Percentiles rank a stretch among this genome's conserved stretches.
Conservation (phyloP, 2,797 vertebrate species). For the Anomalospiza imberbis region DNA sequence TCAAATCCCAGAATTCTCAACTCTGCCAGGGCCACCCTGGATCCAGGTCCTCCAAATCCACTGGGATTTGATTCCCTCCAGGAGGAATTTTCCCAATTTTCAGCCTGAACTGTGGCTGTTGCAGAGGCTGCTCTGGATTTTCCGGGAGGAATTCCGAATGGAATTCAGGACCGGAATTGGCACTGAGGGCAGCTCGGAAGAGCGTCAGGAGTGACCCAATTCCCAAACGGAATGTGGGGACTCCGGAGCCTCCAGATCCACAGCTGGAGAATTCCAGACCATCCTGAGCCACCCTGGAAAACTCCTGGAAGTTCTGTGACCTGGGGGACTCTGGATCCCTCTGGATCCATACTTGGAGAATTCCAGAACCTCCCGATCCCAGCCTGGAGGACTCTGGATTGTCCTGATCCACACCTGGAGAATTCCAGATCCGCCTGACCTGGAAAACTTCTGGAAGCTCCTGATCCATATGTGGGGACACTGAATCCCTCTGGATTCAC, state of each 20-base stretch:
- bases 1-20: not conserved
- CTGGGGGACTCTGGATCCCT: not conserved
- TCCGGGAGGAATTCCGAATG: fast-evolving
- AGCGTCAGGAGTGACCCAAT: not conserved
- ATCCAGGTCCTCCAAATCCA: not conserved
- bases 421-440: not conserved
- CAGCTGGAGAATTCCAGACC: too few relatives aligned
- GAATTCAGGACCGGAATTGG: not conserved
- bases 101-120: fast-evolving
- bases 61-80: not conserved
- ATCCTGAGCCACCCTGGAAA: not conserved
- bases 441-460: too few relatives aligned
- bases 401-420: not conserved
- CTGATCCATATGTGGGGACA: too few relatives aligned
- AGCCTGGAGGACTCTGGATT: too few relatives aligned
- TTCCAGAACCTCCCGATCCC: not conserved
- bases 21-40: not conserved
- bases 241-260: not conserved
- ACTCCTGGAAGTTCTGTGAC: not conserved
- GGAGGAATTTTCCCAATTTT: fast-evolving
- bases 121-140: not conserved
- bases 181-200: not conserved
- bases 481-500: too few relatives aligned
- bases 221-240: not conserved
- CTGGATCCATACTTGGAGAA: not conserved